A percentile compares a stretch with the other conserved stretches of the same genome.
Evolutionary conservation across 2,113 vertebrate genomes (phyloP).

Genomic region (Noctilio leporinus): DNA sequence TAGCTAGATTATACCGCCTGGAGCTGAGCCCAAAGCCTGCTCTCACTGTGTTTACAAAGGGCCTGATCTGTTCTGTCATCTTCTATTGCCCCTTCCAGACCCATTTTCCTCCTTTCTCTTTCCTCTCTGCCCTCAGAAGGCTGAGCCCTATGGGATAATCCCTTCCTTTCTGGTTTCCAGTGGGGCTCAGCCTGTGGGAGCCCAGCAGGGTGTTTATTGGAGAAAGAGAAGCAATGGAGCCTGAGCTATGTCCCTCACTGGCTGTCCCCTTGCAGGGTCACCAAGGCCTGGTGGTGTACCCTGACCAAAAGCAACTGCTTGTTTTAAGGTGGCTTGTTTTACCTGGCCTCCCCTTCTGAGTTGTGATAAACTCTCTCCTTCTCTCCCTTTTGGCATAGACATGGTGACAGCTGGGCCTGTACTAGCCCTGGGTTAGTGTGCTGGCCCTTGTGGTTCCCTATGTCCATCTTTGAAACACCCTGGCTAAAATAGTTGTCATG

Average conservation of each 20-base stretch:
- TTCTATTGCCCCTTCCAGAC: not conserved
- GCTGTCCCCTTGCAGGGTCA: not conserved
- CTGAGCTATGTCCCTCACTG: not conserved
- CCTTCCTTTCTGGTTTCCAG: not conserved
- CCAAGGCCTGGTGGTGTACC: not conserved
- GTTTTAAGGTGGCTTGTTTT: not conserved
- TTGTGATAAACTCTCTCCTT: not conserved
- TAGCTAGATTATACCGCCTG: not conserved
- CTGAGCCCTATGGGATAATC: not conserved
- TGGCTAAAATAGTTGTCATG: not conserved
- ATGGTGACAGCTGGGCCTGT: not conserved
- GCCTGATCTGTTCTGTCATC: not conserved
- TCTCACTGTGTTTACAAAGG: not conserved
- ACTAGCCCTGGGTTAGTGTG: not conserved
- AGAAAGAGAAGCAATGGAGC: not conserved
- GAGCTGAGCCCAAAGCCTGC: not conserved
- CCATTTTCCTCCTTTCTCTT: not conserved
- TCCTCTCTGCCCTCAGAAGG: not conserved
- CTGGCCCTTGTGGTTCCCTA: not conserved
- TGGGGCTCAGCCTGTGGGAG: not conserved
- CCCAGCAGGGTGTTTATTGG: not conserved
- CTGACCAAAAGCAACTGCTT: not conserved
- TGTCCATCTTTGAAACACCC: fast-evolving
- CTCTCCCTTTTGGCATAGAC: not conserved
- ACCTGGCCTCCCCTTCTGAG: not conserved